Percentiles rank a stretch among this genome's conserved stretches.
Conservation (phyloP, 2,113 vertebrate genomes). For the Malurus alboscapulatus region DNA sequence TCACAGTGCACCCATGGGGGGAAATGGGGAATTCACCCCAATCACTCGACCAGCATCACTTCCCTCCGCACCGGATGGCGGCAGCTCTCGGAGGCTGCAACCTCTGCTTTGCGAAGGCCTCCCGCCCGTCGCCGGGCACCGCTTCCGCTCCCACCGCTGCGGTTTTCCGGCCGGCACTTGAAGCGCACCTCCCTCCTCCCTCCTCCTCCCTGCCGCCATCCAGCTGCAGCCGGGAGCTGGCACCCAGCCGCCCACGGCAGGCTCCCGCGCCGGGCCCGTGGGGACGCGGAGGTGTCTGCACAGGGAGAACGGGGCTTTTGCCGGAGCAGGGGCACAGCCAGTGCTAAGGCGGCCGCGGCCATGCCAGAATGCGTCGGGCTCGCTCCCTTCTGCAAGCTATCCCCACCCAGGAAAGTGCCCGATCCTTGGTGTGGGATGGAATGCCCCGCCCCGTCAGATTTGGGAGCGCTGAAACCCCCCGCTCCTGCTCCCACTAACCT, state of each 20-base stretch:
- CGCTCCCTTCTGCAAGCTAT: rapidly evolving
- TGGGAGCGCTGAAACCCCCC: too few relatives aligned
- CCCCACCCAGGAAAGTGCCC: not conserved
- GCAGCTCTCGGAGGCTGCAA: not conserved
- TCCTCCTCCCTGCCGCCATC: not conserved
- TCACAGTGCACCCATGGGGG: rapidly evolving
- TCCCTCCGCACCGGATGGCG: not conserved
- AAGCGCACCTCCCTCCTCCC: not conserved
- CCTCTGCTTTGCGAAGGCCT: not conserved
- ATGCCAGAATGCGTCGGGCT: not conserved
- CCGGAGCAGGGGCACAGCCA: not conserved
- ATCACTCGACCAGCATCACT: not conserved
- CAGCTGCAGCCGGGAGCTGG: not conserved
- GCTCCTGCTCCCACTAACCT: not conserved
- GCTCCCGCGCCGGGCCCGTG: not conserved
- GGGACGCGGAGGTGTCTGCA: not conserved
- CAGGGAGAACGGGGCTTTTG: not conserved
- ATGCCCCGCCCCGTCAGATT: rapidly evolving
- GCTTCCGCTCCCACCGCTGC: slow-evolving; percentile 27
- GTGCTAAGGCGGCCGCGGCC: not conserved
- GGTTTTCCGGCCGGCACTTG: slow-evolving; percentile 35
- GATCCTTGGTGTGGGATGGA: rapidly evolving
- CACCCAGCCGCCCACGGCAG: not conserved
- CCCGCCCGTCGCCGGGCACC: not conserved
- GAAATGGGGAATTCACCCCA: not conserved